Evolutionary conservation across 2,797 vertebrate species (phyloP).

Genomic region (Lacerta bilineata): DNA sequence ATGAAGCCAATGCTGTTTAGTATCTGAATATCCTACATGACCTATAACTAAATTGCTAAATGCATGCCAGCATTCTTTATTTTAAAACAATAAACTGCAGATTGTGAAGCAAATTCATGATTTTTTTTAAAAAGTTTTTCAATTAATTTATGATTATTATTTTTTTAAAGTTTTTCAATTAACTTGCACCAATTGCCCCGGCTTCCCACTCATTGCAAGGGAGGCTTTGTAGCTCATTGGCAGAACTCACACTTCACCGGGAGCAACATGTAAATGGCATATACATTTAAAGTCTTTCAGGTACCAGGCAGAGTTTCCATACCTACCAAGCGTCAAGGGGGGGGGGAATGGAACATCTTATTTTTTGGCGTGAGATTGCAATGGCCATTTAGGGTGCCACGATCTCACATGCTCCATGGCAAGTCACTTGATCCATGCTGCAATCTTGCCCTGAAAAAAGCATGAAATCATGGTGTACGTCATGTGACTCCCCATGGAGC

Average conservation of each 20-base stretch:
- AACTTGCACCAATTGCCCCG: neutral
- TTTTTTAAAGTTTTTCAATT: neutral
- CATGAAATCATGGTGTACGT: too few species aligned
- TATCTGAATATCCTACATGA: neutral
- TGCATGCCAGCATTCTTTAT: neutral
- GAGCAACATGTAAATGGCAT: neutral
- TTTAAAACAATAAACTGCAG: neutral
- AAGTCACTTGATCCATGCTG: too few species aligned
- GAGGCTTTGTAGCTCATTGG: neutral
- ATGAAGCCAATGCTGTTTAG: neutral
- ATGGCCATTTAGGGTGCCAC: too few species aligned
- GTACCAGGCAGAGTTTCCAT: neutral
- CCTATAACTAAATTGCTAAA: neutral
- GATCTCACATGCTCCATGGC: too few species aligned
- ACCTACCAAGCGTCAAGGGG: too few species aligned
- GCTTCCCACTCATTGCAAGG: neutral
- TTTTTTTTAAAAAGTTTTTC: neutral
- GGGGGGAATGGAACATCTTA: too few species aligned
- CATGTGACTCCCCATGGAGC: too few species aligned
- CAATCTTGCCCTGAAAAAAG: too few species aligned
- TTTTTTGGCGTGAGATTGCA: too few species aligned
- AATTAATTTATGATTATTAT: neutral
- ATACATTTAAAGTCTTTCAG: neutral
- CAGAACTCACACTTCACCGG: neutral
- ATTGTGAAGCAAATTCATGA: neutral